Percentiles rank a stretch among this genome's conserved stretches.
phyloP scores from a whole-genome alignment of 2,797 vertebrate species.

The Apodemus agrarius region DNA sequence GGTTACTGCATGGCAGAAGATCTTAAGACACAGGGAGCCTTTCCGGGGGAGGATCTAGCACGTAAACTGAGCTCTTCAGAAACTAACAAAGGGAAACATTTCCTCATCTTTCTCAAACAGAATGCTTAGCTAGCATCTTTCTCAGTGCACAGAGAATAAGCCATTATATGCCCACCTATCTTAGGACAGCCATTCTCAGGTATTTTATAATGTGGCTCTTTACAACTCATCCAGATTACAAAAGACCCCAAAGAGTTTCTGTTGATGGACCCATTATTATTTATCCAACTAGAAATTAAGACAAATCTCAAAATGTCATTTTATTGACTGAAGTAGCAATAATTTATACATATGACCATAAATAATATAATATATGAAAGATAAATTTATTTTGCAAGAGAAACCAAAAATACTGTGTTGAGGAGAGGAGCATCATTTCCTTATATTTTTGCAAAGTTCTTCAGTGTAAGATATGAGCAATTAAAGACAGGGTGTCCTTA shows the following conservation, averaged over 20 bases:
- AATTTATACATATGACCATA: not conserved
- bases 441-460: not conserved
- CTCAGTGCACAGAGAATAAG: not conserved
- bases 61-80: not conserved
- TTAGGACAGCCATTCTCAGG: not conserved
- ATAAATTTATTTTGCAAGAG: constrained; percentile 29
- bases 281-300: constrained; percentile 2
- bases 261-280: not conserved
- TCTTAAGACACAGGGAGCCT: not conserved
- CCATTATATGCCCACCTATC: not conserved
- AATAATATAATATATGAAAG: constrained; percentile 38
- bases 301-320: not conserved
- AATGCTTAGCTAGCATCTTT: not conserved
- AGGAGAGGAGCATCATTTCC: not conserved
- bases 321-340: not conserved
- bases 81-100: not conserved
- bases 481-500: constrained; percentile 20
- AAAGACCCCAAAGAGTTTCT: not conserved
- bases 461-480: not conserved
- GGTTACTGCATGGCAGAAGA: not conserved
- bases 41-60: not conserved
- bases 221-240: not conserved
- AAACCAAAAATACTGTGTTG: not conserved
- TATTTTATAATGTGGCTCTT: not conserved
- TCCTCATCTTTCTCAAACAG: constrained; percentile 19